Evolutionary conservation across 1,140 invertebrate genomes (phyloP), one percentile per base, ranked within the genome.

Genomic region (Eurosta solidaginis): DNA sequence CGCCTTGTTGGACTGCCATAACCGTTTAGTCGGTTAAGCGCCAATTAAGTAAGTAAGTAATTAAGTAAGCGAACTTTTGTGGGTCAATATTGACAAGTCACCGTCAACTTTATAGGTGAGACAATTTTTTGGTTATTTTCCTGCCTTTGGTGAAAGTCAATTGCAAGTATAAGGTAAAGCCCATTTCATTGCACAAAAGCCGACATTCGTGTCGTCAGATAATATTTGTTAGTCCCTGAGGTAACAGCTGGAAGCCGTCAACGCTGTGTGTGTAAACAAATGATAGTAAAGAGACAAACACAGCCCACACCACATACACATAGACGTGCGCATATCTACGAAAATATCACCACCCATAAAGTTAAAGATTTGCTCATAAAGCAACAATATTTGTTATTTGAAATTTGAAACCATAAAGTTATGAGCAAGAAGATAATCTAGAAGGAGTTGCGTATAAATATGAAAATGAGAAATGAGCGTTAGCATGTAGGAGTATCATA

Each of bases 371-470:
- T n/a, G n/a, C n/a, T n/a, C n/a, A n/a, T n/a, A 40, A 40, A 40
- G 29, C 33, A 33, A 68, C 59, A 68, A 68, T 68, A 68, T 68
- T 68, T 68, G 33, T 68, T 68, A 68, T 68, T 68, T 68, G 59
- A 68, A 68, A 68, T 68, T 68, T 68, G 29, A 68, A 68, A 68
- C 59, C 59, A 20, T 68, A 68, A 40, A 68, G 7, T 68, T 68
- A 20, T 54, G 50, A 29, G 20, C 7, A 0, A 12, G n/a, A n/a
- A n/a, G n/a, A n/a, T n/a, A n/a, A n/a, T n/a, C n/a, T n/a, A n/a
- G n/a, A n/a, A n/a, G n/a, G n/a, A n/a, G n/a, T n/a, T n/a, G n/a
- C n/a, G n/a, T n/a, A n/a, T n/a, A n/a, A n/a, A 20, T 10, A 4
- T 1, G n/a, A 20, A 14, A 17, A 14, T 4, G n/a, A n/a, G 6